Base-by-base conservation (phyloP, 2,888 invertebrate species). In the Diaprepes abbreviatus region DNA sequence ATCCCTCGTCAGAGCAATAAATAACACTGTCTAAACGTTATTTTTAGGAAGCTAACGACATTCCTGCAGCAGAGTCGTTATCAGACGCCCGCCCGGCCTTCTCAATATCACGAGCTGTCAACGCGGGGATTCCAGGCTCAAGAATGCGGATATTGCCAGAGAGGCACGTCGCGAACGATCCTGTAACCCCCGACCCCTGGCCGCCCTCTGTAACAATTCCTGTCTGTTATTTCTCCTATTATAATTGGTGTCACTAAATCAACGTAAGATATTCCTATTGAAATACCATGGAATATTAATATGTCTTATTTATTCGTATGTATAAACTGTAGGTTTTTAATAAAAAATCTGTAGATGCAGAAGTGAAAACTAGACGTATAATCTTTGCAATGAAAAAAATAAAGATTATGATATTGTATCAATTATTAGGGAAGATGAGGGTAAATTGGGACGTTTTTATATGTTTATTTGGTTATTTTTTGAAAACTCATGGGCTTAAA, bases 11-110 rank as follows among this genome's bases (percentile, higher is more conserved):
- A 79, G 78, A 78, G 79, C 82, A 80, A 84, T 83, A 84, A 84
- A 84, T 84, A 83, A 84, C 83, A 78, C 79, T 82, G 81, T 82
- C 82, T 82, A 82, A 83, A 82, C 80, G 83, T 84, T 83, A 84
- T 83, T 84, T 84, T 84, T 84, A 83, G 83, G 81, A 74, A 83
- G 84, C 83, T 83, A 84, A 84, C 83, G 83, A 83, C 83, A 84
- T 84, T 83, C 84, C 83, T 80, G 81, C 79, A 82, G 80, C 81
- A 74, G 76, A 79, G 80, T 80, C 80, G 81, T 81, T 82, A 82
- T 82, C 82, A 81, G 80, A 82, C 81, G 79, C 81, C 81, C 74
- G 71, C 64, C 59, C 60, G 50, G 65, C 62, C 77, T 72, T 74
- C 76, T 76, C 79, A 60, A 50, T 50, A 50, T 77, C 76, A 78